Evolutionary conservation across 1,140 invertebrate genomes (phyloP).

Genomic region (Gryllus bimaculatus): DNA sequence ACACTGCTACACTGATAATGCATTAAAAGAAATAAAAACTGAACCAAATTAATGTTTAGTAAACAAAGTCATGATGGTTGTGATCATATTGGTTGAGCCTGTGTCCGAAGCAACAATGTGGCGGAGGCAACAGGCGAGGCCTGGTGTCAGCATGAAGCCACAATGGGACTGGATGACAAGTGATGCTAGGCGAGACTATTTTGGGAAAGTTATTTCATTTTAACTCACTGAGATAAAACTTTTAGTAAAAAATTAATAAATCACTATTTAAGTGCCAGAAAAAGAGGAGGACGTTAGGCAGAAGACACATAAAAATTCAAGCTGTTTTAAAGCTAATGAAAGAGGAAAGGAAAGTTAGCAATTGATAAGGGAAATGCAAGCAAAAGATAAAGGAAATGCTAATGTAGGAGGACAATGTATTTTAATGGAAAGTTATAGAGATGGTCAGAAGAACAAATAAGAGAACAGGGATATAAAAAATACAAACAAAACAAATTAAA

Average conservation of each 20-base stretch:
- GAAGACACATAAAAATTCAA: background rate
- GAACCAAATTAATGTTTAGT: background rate
- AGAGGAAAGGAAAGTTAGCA: background rate
- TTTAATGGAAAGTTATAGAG: background rate
- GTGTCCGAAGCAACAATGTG: background rate
- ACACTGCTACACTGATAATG: background rate
- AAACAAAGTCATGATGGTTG: background rate
- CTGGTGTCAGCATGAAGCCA: slow-evolving; percentile 18
- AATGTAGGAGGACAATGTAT: background rate
- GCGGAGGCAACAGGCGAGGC: slow-evolving; percentile 17
- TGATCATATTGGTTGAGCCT: background rate
- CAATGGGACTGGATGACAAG: slow-evolving; percentile 15
- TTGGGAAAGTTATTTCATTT: background rate
- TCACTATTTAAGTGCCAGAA: background rate
- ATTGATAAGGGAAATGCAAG: background rate
- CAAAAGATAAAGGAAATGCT: background rate
- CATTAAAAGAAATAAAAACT: background rate
- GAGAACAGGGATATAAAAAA: background rate
- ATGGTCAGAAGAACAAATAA: background rate
- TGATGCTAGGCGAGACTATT: background rate
- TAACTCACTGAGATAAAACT: background rate
- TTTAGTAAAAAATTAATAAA: background rate
- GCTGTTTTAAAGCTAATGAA: background rate
- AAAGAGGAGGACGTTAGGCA: background rate
- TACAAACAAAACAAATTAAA: background rate